Base-by-base conservation (phyloP, 1,140 invertebrate genomes). In the Tetraneura akinire region DNA sequence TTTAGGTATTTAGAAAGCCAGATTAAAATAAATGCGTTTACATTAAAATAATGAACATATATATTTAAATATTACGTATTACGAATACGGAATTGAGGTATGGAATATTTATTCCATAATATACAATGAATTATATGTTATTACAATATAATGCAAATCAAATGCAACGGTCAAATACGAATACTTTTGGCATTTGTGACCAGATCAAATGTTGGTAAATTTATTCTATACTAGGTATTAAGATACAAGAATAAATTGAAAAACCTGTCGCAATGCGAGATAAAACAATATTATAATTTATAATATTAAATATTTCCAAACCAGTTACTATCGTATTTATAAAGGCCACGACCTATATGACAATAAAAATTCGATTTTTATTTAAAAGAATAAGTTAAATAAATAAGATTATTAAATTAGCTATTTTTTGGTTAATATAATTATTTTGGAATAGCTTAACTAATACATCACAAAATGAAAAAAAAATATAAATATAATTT, bases 1-100 rank as follows among this genome's bases (percentile, higher is more conserved):
- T 23, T n/a, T 68, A 68, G n/a, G 42, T 47, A 47, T 68, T 68
- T 68, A 45, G 66, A 68, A 68, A 68, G 37, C 66, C 66, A 11
- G 42, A 14, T 47, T 47, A 5, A 47, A 68, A 47, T 23, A 47
- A 47, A 68, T n/a, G 64, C n/a, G n/a, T 68, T 10, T 45, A 23
- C 0, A 14, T 45, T 1, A n/a, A 62, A 62, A 66, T 66, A 42
- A 66, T 45, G 21, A 11, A 21, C 37, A 21, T 3, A 60, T 29
- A 26, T n/a, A 14, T 66, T 42, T 66, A 66, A 66, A 23, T 3
- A 10, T 66, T 66, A 37, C 21, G 1, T 42, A 37, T 37, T 64
- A 0, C 18, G 23, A 8, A 37, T n/a, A 64, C n/a, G 32, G n/a
- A 37, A 64, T 9, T 9, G 37, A 53, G 32, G n/a, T n/a, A 64